A percentile compares a stretch with the other conserved stretches of the same genome.
Conservation (phyloP, 2,888 invertebrate genomes). For the Halictus quadricinctus region DNA sequence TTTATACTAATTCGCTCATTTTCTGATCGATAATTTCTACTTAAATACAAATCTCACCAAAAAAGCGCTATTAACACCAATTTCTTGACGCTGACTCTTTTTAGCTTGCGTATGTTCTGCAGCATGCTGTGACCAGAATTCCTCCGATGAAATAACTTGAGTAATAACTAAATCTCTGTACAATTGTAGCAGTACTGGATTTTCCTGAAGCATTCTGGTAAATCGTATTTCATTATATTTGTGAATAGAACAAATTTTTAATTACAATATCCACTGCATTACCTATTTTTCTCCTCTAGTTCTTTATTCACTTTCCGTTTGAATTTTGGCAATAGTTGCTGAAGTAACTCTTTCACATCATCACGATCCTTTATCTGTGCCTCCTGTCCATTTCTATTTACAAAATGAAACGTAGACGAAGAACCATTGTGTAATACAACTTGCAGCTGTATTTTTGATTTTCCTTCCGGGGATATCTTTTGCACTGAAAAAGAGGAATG, state of each 20-base stretch:
- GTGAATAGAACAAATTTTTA: not conserved
- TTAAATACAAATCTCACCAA: constrained; percentile 80
- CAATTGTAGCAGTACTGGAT: constrained; percentile 95
- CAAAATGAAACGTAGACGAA: constrained; percentile 98
- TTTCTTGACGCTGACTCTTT: constrained; percentile 90
- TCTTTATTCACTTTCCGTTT: constrained; percentile 95
- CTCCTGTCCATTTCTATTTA: constrained; percentile 91
- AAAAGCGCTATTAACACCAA: constrained; percentile 89
- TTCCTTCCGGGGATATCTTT: constrained; percentile 98
- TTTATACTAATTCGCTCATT: not conserved
- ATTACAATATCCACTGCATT: constrained; percentile 59
- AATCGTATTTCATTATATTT: constrained; percentile 13
- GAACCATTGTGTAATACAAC: constrained; percentile 96
- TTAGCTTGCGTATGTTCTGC: constrained; percentile 89
- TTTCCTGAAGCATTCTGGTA: constrained; percentile 89
- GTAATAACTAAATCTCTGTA: constrained; percentile 99
- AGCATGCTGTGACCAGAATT: constrained; percentile 98
- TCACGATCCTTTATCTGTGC: constrained; percentile 95
- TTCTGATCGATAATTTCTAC: not conserved
- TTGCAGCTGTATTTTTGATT: constrained; percentile 99
- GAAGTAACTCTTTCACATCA: constrained; percentile 95
- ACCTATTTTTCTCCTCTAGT: constrained; percentile 93
- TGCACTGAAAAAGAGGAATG: constrained; percentile 87
- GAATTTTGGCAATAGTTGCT: constrained; percentile 95
- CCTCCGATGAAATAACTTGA: constrained; percentile 97